phyloP scores from a whole-genome alignment of 2,113 vertebrate species.

The Salminus brasiliensis region DNA sequence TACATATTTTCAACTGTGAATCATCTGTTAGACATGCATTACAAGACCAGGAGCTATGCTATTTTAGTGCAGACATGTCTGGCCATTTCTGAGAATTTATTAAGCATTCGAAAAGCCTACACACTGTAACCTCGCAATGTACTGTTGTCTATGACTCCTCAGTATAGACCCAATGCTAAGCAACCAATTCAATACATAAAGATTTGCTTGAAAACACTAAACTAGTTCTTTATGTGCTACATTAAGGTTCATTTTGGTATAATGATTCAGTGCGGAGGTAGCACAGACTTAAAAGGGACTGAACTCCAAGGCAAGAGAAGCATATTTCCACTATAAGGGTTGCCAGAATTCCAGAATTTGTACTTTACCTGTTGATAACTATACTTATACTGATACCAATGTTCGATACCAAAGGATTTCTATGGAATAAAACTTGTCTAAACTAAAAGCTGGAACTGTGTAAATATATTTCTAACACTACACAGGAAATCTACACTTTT shows the following conservation, averaged over 20 bases:
- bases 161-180: not conserved
- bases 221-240: not conserved
- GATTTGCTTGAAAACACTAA: not conserved
- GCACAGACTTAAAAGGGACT: not conserved
- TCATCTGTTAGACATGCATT: not conserved
- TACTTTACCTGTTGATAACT: too few relatives aligned
- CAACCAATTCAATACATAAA: not conserved
- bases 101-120: not conserved
- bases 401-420: too few relatives aligned
- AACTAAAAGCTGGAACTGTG: too few relatives aligned
- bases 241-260: not conserved
- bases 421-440: too few relatives aligned
- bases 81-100: not conserved
- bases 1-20: not conserved
- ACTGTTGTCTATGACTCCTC: not conserved
- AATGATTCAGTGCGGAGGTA: not conserved
- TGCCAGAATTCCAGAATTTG: too few relatives aligned
- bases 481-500: too few relatives aligned
- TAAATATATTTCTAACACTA: too few relatives aligned
- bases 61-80: not conserved
- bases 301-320: not conserved
- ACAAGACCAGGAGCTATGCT: not conserved
- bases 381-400: too few relatives aligned
- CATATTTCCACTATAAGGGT: not conserved
- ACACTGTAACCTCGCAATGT: not conserved